These are phyloP conservation scores for Erythrocercus mccallii DNA, from an alignment of 2,113 vertebrate genomes.

Conservation along the genomic window DNA sequence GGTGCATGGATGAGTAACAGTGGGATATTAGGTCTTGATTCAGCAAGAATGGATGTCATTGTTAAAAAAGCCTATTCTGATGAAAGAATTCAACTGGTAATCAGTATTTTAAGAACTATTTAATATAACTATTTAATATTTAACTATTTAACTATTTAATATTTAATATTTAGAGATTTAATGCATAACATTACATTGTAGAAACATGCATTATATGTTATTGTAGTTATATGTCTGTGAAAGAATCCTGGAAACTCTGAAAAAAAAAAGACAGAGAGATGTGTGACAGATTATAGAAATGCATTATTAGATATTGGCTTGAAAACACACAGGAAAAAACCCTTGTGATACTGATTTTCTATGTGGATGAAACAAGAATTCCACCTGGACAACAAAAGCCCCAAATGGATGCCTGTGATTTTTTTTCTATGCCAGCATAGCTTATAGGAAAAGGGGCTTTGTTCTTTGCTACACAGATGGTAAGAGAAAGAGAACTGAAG, in stretches of 20 bases:
- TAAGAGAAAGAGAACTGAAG: constrained; percentile 69
- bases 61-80: neutral
- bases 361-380: neutral
- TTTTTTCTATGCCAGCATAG: constrained; percentile 13
- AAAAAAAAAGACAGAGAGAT: neutral
- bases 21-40: neutral
- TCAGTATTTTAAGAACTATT: neutral
- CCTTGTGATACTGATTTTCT: neutral
- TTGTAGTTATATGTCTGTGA: neutral
- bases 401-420: constrained; percentile 29
- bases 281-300: neutral
- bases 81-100: neutral
- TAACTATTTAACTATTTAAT: neutral
- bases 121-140: neutral
- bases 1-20: neutral
- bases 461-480: constrained; percentile 71
- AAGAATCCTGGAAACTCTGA: neutral
- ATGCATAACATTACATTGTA: neutral
- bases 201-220: neutral
- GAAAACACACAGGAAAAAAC: neutral
- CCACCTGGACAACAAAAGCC: constrained; percentile 12
- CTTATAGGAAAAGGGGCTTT: constrained; percentile 46
- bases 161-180: neutral
- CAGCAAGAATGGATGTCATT: neutral
- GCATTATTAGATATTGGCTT: neutral